Evolutionary conservation across 2,113 vertebrate species (phyloP).

Genomic region (Smithornis capensis): DNA sequence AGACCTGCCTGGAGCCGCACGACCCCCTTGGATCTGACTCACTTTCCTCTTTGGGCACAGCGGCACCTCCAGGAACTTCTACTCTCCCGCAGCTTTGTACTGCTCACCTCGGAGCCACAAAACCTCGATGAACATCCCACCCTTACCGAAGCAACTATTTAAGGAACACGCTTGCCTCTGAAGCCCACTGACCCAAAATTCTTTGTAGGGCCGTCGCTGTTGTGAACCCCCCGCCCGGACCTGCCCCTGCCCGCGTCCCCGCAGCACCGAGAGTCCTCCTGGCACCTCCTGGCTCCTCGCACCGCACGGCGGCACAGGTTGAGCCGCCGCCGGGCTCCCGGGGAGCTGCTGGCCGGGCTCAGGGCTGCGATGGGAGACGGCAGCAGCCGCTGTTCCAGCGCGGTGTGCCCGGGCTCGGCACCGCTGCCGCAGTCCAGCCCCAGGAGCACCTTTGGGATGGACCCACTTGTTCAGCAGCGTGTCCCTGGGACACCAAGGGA

Average conservation of each 20-base stretch:
- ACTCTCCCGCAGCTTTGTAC: no score
- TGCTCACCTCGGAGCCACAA: neutral
- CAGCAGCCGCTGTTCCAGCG: no score
- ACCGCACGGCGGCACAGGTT: neutral
- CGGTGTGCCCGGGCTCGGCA: neutral
- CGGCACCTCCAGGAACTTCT: neutral
- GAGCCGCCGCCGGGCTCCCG: no score
- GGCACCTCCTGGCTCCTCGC: neutral
- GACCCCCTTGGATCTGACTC: neutral
- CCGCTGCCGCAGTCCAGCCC: no score
- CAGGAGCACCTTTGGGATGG: neutral
- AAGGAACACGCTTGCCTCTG: neutral
- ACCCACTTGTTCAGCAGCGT: neutral
- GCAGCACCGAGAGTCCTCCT: neutral
- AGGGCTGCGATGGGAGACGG: no score
- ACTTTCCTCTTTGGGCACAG: neutral
- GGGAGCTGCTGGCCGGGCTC: neutral
- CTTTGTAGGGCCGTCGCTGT: no score
- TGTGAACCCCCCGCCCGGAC: neutral
- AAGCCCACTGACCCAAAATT: neutral
- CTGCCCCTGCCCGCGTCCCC: neutral
- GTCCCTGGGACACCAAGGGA: neutral
- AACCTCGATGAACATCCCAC: neutral
- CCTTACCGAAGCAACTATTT: neutral
- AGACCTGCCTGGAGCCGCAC: neutral